phyloP scores from a whole-genome alignment of 2,113 vertebrate species.

The Erpornis zantholeuca region DNA sequence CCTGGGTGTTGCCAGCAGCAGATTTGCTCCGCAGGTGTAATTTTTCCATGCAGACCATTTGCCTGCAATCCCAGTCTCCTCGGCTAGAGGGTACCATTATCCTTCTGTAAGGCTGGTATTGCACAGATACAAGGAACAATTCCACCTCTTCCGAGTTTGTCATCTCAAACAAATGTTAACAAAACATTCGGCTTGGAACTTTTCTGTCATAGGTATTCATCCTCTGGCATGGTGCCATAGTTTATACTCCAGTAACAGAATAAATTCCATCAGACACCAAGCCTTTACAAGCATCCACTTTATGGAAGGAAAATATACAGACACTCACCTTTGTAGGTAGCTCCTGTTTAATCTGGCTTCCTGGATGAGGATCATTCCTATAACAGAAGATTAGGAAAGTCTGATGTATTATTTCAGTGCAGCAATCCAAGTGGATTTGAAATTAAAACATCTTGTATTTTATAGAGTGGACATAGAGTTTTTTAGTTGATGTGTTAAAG shows the following conservation, averaged over 20 bases:
- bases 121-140: neutral
- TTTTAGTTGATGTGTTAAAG: neutral
- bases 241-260: neutral
- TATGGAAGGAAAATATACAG: neutral
- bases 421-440: neutral
- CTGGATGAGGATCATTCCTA: slow-evolving; percentile 72
- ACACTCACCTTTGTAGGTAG: slow-evolving; percentile 70
- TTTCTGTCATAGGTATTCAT: neutral
- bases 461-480: neutral
- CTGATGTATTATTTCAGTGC: neutral
- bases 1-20: neutral
- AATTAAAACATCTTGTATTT: neutral
- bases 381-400: slow-evolving; percentile 14
- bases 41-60: neutral
- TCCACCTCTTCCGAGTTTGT: neutral
- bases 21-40: too few relatives aligned
- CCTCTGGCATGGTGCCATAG: neutral
- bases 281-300: neutral
- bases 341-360: slow-evolving; percentile 49
- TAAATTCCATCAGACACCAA: neutral
- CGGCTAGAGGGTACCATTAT: neutral
- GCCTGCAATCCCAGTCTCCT: neutral
- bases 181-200: neutral
- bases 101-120: neutral
- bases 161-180: neutral